Conservation (phyloP, 2,797 vertebrate genomes). For the Cuniculus paca region DNA sequence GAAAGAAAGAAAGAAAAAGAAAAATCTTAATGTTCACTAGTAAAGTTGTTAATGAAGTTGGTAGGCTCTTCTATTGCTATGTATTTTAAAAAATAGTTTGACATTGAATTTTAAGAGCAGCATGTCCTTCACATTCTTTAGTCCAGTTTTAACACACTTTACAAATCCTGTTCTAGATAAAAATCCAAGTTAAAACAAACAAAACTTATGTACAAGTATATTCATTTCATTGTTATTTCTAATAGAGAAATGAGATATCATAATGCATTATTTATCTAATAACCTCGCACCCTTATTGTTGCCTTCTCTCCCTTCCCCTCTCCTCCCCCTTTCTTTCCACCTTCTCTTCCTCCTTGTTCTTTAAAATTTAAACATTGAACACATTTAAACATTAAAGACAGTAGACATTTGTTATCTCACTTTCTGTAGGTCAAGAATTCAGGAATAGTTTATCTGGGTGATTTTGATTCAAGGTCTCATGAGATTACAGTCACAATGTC, state of each 20-base stretch:
- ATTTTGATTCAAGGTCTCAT: not conserved
- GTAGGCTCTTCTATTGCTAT: not conserved
- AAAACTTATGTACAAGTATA: not conserved
- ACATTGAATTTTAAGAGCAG: not conserved
- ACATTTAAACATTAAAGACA: not conserved
- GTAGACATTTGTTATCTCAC: not conserved
- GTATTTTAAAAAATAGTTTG: slow-evolving; percentile 13
- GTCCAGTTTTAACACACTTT: slow-evolving; percentile 12
- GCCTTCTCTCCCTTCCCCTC: too few species aligned
- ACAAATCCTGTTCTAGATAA: not conserved
- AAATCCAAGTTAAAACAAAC: not conserved
- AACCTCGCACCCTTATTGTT: not conserved
- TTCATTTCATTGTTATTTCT: slow-evolving; percentile 27
- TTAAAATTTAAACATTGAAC: too few species aligned
- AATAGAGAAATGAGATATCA: slow-evolving; percentile 40
- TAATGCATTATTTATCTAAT: not conserved
- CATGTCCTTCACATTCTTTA: slow-evolving; percentile 22
- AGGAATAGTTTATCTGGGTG: not conserved
- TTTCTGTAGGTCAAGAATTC: not conserved
- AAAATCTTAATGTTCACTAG: too few species aligned
- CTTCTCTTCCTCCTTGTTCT: too few species aligned
- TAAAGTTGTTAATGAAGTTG: slow-evolving; percentile 11
- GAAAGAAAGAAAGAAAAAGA: too few species aligned
- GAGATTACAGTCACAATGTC: not conserved
- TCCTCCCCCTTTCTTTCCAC: too few species aligned